Evolutionary conservation across 2,113 vertebrate species (phyloP).

Genomic region (Lamprologus speciosus): DNA sequence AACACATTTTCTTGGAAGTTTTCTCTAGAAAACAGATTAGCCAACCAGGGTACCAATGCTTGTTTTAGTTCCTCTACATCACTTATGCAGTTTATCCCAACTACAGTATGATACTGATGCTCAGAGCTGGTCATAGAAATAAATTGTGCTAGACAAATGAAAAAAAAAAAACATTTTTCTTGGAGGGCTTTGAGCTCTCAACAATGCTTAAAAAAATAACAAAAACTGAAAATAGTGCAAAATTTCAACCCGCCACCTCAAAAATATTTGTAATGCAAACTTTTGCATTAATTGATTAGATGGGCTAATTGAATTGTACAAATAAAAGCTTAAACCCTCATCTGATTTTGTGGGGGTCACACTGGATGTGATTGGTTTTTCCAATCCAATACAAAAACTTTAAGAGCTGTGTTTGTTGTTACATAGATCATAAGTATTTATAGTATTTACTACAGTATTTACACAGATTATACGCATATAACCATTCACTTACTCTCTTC

Average conservation of each 20-base stretch:
- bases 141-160: not conserved
- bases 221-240: not conserved
- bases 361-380: not conserved
- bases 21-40: not conserved
- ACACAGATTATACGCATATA: not conserved
- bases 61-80: not conserved
- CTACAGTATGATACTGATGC: not conserved
- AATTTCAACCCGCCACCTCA: not conserved
- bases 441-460: not conserved
- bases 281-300: not conserved
- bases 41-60: too few species aligned
- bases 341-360: not conserved
- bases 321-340: not conserved
- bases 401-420: not conserved
- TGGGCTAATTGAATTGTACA: not conserved
- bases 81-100: not conserved
- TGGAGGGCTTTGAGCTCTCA: not conserved
- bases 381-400: not conserved
- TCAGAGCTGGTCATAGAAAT: not conserved
- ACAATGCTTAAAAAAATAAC: not conserved
- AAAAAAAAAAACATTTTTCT: not conserved
- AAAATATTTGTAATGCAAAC: not conserved
- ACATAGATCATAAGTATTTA: not conserved
- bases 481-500: not conserved
- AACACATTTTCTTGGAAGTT: rapidly evolving